Evolutionary conservation across 2,888 invertebrate species (phyloP).

Genomic region (Coelinius sp.): DNA sequence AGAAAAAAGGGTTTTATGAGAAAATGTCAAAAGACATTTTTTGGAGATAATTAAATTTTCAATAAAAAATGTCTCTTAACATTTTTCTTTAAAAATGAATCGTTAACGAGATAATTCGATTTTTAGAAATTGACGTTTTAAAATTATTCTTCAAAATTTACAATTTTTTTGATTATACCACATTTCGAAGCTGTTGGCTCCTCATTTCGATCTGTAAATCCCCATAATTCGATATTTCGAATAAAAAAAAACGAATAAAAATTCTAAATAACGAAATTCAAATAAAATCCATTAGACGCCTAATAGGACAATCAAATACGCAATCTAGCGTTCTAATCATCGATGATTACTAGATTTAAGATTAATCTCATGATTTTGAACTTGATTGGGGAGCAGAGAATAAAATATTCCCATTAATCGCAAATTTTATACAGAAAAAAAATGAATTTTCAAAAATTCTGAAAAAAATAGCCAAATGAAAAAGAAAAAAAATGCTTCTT

Average conservation of each 20-base stretch:
- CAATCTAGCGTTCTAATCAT: neutral
- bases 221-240: neutral
- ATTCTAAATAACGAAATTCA: conserved; percentile 1
- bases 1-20: too few species aligned
- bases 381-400: neutral
- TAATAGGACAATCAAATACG: conserved; percentile 39
- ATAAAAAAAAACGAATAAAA: neutral
- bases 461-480: conserved; percentile 29
- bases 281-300: conserved; percentile 13
- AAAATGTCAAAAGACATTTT: too few species aligned
- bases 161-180: too few species aligned
- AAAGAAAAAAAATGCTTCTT: conserved; percentile 18
- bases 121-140: too few species aligned
- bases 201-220: conserved; percentile 12
- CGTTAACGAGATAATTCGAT: too few species aligned
- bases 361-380: neutral
- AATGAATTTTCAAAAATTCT: conserved; percentile 6
- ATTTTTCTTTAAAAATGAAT: too few species aligned
- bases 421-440: neutral
- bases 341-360: conserved; percentile 2
- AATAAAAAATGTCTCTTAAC: too few species aligned
- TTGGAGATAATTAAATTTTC: too few species aligned
- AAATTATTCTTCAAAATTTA: too few species aligned
- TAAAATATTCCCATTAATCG: neutral
- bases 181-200: neutral